A percentile compares a stretch with the other conserved stretches of the same genome.
Conservation (phyloP, 2,888 invertebrate species). For the Drosophila pegasa region DNA sequence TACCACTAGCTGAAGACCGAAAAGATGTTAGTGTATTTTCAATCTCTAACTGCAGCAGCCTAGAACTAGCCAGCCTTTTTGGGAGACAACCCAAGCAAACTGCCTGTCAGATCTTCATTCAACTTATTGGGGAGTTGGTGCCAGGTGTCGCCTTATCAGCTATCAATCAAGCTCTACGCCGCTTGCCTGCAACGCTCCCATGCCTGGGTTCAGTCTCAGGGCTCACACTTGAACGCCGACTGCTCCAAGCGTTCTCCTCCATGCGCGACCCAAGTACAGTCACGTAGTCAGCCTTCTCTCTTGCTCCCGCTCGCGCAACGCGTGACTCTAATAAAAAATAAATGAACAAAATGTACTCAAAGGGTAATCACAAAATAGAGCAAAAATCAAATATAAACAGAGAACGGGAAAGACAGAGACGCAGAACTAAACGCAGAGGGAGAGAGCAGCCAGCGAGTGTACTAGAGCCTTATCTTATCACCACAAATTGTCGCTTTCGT, state of each 20-base stretch:
- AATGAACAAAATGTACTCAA: constrained; percentile 46
- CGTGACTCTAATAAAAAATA: constrained; percentile 67
- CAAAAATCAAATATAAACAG: constrained; percentile 63
- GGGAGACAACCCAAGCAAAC: constrained; percentile 10
- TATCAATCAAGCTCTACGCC: constrained; percentile 56
- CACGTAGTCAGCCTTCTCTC: constrained; percentile 62
- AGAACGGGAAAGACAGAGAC: constrained; percentile 12
- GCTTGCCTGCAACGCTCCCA: constrained; percentile 34
- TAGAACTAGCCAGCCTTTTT: background rate
- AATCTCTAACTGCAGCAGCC: background rate
- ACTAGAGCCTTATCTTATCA: constrained; percentile 64
- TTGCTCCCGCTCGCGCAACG: constrained; percentile 43
- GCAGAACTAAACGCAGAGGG: background rate
- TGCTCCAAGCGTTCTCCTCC: constrained; percentile 37
- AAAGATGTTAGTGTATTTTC: constrained; percentile 52
- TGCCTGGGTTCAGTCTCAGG: constrained; percentile 19
- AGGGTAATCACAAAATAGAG: constrained; percentile 70
- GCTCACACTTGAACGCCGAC: constrained; percentile 57
- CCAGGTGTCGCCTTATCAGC: constrained; percentile 49
- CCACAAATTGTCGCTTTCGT: constrained; percentile 65
- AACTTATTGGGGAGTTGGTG: background rate
- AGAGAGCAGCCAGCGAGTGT: constrained; percentile 33
- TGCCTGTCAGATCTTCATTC: constrained; percentile 31
- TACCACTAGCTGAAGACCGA: constrained; percentile 34
- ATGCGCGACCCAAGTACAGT: constrained; percentile 67